These are phyloP conservation scores for Cyphomyrmex costatus DNA, from an alignment of 1,140 invertebrate genomes.

Conservation along the genomic window DNA sequence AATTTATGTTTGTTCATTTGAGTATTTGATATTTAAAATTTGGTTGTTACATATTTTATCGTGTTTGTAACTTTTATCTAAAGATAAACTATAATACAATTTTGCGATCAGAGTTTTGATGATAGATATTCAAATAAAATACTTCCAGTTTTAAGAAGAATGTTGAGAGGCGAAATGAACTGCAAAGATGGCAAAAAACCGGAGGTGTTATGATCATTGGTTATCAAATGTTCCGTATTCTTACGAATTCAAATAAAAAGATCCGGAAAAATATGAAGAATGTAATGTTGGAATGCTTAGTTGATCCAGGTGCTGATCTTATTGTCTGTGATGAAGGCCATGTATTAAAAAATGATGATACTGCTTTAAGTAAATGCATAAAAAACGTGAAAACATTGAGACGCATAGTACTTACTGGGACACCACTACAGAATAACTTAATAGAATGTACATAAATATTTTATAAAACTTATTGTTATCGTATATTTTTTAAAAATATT, in stretches of 20 bases:
- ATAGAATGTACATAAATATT: conserved; percentile 94
- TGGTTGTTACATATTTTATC: not conserved
- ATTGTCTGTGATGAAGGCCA: conserved; percentile 98
- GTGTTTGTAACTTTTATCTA: conserved; percentile 9
- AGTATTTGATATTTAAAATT: conserved; percentile 31
- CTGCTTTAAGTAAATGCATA: conserved; percentile 95
- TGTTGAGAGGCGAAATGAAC: conserved; percentile 89
- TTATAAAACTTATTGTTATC: not conserved
- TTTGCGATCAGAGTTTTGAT: conserved; percentile 6
- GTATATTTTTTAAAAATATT: conserved; percentile 35
- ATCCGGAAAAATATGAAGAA: conserved; percentile 89
- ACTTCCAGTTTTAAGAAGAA: conserved; percentile 89
- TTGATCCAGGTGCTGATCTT: conserved; percentile 96
- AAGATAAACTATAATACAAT: not conserved
- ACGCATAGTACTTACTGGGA: conserved; percentile 97
- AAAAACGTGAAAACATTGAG: conserved; percentile 92
- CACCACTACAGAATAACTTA: conserved; percentile 98
- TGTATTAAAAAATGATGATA: conserved; percentile 96
- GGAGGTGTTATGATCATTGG: conserved; percentile 98
- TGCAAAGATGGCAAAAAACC: conserved; percentile 93
- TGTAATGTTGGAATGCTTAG: conserved; percentile 88
- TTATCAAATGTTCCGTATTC: conserved; percentile 97
- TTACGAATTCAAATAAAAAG: conserved; percentile 90
- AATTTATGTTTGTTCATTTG: too few relatives aligned
- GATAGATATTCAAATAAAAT: conserved; percentile 58